phyloP scores from a whole-genome alignment of 2,888 invertebrate species.

The Nineta flava region DNA sequence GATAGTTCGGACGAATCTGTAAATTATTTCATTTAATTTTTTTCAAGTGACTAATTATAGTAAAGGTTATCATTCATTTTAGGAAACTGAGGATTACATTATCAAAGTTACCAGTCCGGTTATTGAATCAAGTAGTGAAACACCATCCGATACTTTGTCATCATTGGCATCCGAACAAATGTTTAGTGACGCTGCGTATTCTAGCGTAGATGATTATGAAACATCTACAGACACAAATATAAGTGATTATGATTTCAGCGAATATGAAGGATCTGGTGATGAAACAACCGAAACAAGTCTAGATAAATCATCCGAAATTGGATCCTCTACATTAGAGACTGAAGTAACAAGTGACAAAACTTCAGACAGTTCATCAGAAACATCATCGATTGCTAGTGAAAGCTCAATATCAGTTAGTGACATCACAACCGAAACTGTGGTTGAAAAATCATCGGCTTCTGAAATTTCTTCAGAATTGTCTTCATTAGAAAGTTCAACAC shows the following conservation, averaged over 20 bases:
- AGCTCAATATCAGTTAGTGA: background rate
- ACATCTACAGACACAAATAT: background rate
- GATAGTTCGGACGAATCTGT: constrained; percentile 8
- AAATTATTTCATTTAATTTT: no score
- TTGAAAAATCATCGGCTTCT: background rate
- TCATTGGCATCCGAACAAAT: background rate
- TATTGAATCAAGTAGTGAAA: background rate
- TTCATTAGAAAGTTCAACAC: background rate
- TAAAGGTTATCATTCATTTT: background rate
- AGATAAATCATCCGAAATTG: background rate
- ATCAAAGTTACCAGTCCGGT: background rate
- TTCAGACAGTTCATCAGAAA: constrained; percentile 7
- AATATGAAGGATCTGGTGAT: background rate
- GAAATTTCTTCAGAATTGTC: background rate
- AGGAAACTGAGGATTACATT: background rate
- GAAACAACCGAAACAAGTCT: background rate
- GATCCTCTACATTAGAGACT: background rate
- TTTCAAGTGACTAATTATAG: no score
- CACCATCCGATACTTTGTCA: background rate
- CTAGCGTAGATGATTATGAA: background rate
- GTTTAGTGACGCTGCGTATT: background rate
- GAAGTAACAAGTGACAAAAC: background rate
- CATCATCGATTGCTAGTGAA: constrained; percentile 10
- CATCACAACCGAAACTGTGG: background rate
- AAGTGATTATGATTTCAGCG: background rate